Evolutionary conservation across 2,888 invertebrate species (phyloP), one percentile per base, ranked within the genome.

Genomic region (Metalampra italica): DNA sequence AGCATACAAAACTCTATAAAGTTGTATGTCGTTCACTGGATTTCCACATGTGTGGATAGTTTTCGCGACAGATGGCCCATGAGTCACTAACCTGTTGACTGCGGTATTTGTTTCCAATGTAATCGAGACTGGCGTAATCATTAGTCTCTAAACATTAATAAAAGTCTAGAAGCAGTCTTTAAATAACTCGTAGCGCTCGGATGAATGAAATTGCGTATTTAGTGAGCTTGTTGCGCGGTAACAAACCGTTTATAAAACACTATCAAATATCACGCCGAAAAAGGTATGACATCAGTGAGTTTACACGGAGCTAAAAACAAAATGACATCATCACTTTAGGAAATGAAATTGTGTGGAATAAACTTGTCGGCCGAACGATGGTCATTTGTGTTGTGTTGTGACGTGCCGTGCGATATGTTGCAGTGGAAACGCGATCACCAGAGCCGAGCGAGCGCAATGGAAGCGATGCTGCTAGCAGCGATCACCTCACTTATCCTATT

Each of bases 41-140:
- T 83, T 81, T 83, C 78, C 79, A 82, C 80, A 82, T 77, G 75
- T 74, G 78, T 63, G 64, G 73, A 82, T 75, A 79, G 76, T 82
- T 84, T 82, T 82, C 78, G 80, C 82, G 77, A 80, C 88, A 88
- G 86, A 86, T 89, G 88, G 87, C 75, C 66, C 55, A 60, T 88
- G 88, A 89, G 65, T 89, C 88, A 89, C 78, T 56, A 84, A 87
- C 88, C 82, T 78, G 88, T 78, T 79, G 57, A 60, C 63, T 56
- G 53, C 60, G 61, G 68, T 71, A 71, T 76, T 66, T 64, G 73
- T 75, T 75, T 73, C 78, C 75, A 77, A 73, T 79, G 75, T 73
- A 75, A 81, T 78, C 74, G 71, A 82, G 66, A 80, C 69, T 68
- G 71, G 64, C 75, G 66, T 64, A 71, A 77, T 76, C 71, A 79